Evolutionary conservation across 2,888 invertebrate species (phyloP).

Genomic region (Teleogryllus oceanicus): DNA sequence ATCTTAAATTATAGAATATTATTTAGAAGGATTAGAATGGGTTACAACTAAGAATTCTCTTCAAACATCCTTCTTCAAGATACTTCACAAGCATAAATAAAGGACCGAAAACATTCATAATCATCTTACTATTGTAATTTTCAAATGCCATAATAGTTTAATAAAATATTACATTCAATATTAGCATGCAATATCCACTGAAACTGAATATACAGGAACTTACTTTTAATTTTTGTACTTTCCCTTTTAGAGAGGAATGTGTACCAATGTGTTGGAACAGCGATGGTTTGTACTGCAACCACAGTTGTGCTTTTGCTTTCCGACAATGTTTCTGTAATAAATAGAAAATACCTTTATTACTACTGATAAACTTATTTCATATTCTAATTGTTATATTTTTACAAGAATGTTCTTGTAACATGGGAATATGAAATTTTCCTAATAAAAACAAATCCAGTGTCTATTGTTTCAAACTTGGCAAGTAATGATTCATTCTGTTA

Average conservation of each 20-base stretch:
- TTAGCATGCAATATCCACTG: no score
- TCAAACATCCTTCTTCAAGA: no score
- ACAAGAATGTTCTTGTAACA: background rate
- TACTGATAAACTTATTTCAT: background rate
- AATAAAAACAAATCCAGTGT: background rate
- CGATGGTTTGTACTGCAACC: conserved; percentile 84
- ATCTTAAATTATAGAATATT: no score
- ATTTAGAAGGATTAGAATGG: no score
- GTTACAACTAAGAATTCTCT: no score
- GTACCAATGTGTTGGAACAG: conserved; percentile 94
- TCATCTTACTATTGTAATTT: no score
- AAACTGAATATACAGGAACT: conserved; percentile 30
- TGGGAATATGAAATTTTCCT: background rate
- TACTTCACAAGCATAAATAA: no score
- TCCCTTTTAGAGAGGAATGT: conserved; percentile 91
- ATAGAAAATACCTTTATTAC: conserved; percentile 27
- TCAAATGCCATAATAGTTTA: no score
- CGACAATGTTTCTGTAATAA: conserved; percentile 77
- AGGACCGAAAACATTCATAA: no score
- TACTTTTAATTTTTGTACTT: conserved; percentile 92
- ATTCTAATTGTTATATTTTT: no score
- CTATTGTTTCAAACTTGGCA: background rate
- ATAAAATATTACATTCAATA: no score
- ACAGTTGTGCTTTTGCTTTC: conserved; percentile 69
- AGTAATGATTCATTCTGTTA: background rate